Base-by-base conservation (phyloP, 2,888 invertebrate genomes). In the Tillus elongatus region DNA sequence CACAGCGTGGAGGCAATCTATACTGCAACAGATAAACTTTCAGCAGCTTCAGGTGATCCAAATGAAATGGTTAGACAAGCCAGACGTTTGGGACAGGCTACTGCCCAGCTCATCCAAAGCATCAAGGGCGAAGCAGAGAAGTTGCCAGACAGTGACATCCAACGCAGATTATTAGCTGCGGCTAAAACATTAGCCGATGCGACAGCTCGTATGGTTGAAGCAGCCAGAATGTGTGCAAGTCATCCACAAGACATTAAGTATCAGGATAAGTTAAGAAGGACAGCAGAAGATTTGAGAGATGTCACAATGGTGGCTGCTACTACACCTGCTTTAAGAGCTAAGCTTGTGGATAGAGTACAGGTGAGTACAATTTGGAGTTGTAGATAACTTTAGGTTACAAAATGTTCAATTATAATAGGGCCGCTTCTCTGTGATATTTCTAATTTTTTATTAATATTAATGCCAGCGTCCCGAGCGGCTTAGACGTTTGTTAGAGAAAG, bases 31-130 rank as follows among this genome's bases (percentile, higher is more conserved):
- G 93, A 96, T 61, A 78, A 85, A 32, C 70, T 98, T 33, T 82
- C 87, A 39, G 82, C 84, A 2, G 84, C 87, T 9, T 72, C 75
- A n/a, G 86, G 85, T 1, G 88, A 93, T 65, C 79, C 92, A 0
- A 81, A 82, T 4, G 93, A 95, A 66, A 95, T 96, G 95, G 86
- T 97, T 30, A 77, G 82, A 0, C 93, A 95, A 58, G 95, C 96
- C 0, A 70, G 90, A 34, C 77, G 87, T 15, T 70, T 96, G 40
- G 95, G 95, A 0, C 89, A 91, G 67, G 95, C 95, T 13, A 96
- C 95, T 0, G 90, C 95, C 0, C 83, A 89, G 45, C 74, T 97
- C 39, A 95, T 97, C 42, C 86, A 89, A 55, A 87, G 87, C 52
- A 95, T 98, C 56, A 92, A 96, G 47, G 82, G 89, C 31, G 93